Evolutionary conservation across 2,888 invertebrate species (phyloP), one percentile per base, ranked within the genome.

Genomic region (Sialis fuliginosa): DNA sequence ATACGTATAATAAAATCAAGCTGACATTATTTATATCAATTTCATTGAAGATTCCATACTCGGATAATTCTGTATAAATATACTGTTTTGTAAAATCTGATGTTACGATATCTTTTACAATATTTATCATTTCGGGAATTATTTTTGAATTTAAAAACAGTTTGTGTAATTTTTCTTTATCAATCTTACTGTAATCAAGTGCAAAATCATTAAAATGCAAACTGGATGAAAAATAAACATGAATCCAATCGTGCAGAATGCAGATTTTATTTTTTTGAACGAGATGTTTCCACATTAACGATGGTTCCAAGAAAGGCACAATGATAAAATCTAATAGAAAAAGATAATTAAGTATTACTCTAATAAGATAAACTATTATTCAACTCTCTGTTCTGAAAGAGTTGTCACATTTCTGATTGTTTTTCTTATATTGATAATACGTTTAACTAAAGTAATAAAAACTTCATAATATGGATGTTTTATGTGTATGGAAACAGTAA

Each of bases 21-120:
- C 69, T 63, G 34, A 79, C 60, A 58, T 77, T 65, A 8, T 62
- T 62, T 33, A 64, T 63, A 58, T 85, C 84, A 47, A 66, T 64
- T 9, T 69, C 63, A 49, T 71, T 70, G 46, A 83, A 77, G 54
- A 80, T 68, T 1, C 83, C 83, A 54, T 75, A 78, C 45, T 72
- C 70, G 48, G 70, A 67, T 5, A 81, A 60, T 47, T 75, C 72
- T 56, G 78, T 75, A 51, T 77, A 71, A 52, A 77, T 65, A 51
- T 70, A 66, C 58, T 77, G 66, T 59, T 70, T 69, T 2, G 72
- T 68, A 48, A 71, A 67, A 46, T 62, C 59, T 54, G 68, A 69
- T 52, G 72, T 72, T 50, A 65, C 61, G 48, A 68, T 67, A 13
- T 61, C 60, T 5, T 66, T 60, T 47, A 79, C 62, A 47, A 55